phyloP scores from a whole-genome alignment of 2,888 invertebrate species.

The Fabriciana adippe region DNA sequence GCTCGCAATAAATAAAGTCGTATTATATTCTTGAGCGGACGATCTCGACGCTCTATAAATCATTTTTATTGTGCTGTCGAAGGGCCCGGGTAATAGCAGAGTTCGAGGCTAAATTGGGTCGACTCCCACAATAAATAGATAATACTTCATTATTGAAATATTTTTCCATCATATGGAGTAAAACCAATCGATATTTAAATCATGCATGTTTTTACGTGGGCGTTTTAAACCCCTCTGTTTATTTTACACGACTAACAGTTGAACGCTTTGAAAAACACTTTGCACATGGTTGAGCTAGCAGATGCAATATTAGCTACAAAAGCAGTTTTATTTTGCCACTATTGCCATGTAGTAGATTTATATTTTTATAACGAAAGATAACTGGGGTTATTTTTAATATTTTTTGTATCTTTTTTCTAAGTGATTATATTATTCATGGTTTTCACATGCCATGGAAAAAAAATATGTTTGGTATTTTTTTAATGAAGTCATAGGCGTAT shows the following conservation, averaged over 20 bases:
- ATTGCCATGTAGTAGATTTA: conserved; percentile 24
- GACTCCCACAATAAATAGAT: conserved; percentile 55
- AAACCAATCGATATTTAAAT: conserved; percentile 33
- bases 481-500: too few relatives aligned
- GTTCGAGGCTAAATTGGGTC: conserved; percentile 70
- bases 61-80: conserved; percentile 78
- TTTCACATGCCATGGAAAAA: too few relatives aligned
- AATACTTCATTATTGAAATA: conserved; percentile 37
- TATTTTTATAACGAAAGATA: background rate
- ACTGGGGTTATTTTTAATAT: too few relatives aligned
- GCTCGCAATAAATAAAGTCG: conserved; percentile 71
- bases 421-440: too few relatives aligned
- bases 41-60: conserved; percentile 73
- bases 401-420: too few relatives aligned
- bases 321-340: conserved; percentile 31
- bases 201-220: conserved; percentile 28
- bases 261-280: conserved; percentile 41
- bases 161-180: conserved; percentile 15
- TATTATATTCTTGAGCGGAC: conserved; percentile 74
- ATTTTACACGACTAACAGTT: conserved; percentile 43
- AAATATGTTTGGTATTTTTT: too few relatives aligned
- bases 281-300: conserved; percentile 33
- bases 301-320: conserved; percentile 36
- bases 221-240: conserved; percentile 35
- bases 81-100: conserved; percentile 66